phyloP scores from a whole-genome alignment of 2,888 invertebrate species.

The Nomada goodeniana region DNA sequence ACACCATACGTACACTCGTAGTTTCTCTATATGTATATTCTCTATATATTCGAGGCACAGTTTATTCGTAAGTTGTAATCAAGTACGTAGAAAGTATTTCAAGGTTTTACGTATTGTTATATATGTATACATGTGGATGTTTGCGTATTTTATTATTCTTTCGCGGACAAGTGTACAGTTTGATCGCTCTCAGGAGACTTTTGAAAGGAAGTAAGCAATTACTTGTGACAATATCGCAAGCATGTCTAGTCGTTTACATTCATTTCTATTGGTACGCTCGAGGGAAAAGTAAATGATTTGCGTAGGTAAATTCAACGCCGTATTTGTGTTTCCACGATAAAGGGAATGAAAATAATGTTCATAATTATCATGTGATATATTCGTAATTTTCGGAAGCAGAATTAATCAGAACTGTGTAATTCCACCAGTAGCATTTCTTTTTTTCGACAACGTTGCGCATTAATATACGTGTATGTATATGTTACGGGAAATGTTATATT shows the following conservation, averaged over 20 bases:
- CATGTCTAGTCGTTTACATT: slow-evolving; percentile 71
- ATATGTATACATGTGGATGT: slow-evolving; percentile 16
- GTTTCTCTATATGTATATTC: slow-evolving; percentile 25
- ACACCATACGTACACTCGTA: slow-evolving; percentile 13
- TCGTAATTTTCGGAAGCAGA: slow-evolving; percentile 49
- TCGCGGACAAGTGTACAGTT: slow-evolving; percentile 9
- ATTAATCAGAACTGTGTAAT: slow-evolving; percentile 56
- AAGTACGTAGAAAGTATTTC: slow-evolving; percentile 53
- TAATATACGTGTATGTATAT: slow-evolving; percentile 12
- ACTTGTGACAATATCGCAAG: slow-evolving; percentile 62
- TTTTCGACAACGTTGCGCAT: slow-evolving; percentile 18
- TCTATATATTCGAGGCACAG: slow-evolving; percentile 35
- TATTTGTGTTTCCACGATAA: slow-evolving; percentile 54
- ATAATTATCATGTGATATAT: slow-evolving; percentile 69
- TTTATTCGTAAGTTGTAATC: slow-evolving; percentile 53
- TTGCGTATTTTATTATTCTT: slow-evolving; percentile 26
- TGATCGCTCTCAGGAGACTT: slow-evolving; percentile 58
- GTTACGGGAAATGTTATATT: slow-evolving; percentile 41
- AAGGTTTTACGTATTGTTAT: slow-evolving; percentile 45
- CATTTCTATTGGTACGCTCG: slow-evolving; percentile 56
- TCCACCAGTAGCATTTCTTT: slow-evolving; percentile 56
- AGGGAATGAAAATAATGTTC: slow-evolving; percentile 52
- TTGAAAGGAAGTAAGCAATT: slow-evolving; percentile 53
- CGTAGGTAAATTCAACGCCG: slow-evolving; percentile 48
- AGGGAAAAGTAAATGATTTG: slow-evolving; percentile 42